Conservation (phyloP, 2,797 vertebrate genomes). For the Pseudochirops cupreus region DNA sequence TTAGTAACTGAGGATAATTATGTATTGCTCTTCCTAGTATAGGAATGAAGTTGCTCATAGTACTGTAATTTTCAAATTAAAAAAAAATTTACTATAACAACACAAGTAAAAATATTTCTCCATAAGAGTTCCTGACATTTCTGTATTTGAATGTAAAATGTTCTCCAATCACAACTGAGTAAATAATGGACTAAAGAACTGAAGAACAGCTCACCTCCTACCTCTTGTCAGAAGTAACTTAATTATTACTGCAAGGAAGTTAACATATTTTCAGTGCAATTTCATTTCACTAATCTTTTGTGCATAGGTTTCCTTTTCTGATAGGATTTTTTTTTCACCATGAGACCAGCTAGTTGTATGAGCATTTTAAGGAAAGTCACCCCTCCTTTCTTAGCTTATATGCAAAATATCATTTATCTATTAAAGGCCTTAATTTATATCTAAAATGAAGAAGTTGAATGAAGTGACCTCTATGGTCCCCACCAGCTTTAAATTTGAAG, state of each 20-base stretch:
- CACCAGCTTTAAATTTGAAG: background rate
- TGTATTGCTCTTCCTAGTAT: constrained; percentile 57
- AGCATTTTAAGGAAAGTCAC: background rate
- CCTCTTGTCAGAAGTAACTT: constrained; percentile 64
- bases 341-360: background rate
- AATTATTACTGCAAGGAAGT: constrained; percentile 50
- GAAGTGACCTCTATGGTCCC: background rate
- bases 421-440: too few relatives aligned
- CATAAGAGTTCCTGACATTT: constrained; percentile 55
- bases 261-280: constrained; percentile 63
- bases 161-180: constrained; percentile 53
- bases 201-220: constrained; percentile 60
- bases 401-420: too few relatives aligned
- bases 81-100: constrained; percentile 42
- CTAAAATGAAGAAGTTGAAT: background rate
- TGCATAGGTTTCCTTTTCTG: constrained; percentile 25
- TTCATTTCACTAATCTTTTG: constrained; percentile 57
- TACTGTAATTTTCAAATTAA: constrained; percentile 53
- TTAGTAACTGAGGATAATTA: constrained; percentile 61
- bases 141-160: constrained; percentile 59
- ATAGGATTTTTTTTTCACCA: constrained; percentile 31
- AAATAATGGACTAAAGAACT: constrained; percentile 33
- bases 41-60: constrained; percentile 56
- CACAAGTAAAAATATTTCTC: constrained; percentile 41
- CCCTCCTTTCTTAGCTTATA: background rate